phyloP scores from a whole-genome alignment of 2,113 vertebrate genomes.

The Grallaria varia region DNA sequence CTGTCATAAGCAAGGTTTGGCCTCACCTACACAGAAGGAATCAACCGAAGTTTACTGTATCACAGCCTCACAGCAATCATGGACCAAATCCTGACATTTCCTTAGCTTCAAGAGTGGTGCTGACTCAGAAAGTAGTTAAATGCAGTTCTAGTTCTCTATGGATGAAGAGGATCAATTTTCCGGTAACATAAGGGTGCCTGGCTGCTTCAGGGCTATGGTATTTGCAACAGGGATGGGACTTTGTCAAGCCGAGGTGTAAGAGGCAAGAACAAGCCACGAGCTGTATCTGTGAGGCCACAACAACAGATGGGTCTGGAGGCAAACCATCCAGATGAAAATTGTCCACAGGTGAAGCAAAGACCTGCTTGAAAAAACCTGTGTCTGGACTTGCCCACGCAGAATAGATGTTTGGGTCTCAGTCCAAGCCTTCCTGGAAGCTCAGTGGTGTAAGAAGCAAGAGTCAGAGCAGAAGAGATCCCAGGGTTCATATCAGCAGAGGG shows the following conservation, averaged over 20 bases:
- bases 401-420: background rate
- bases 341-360: constrained; percentile 17
- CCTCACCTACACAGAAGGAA: background rate
- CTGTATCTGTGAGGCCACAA: background rate
- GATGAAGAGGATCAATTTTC: background rate
- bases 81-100: background rate
- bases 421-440: background rate
- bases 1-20: background rate
- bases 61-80: background rate
- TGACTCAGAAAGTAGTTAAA: background rate
- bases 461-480: background rate
- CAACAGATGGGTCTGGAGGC: background rate
- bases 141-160: background rate
- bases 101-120: background rate
- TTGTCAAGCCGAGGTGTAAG: background rate
- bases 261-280: constrained; percentile 27
- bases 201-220: background rate
- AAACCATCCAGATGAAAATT: background rate
- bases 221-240: background rate
- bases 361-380: background rate
- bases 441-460: background rate
- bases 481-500: background rate
- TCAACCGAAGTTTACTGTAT: background rate
- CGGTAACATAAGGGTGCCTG: background rate
- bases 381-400: constrained; percentile 1